Evolutionary conservation across 2,888 invertebrate species (phyloP), one percentile per base, ranked within the genome.

Genomic region (Thecocarcelia acutangulata): DNA sequence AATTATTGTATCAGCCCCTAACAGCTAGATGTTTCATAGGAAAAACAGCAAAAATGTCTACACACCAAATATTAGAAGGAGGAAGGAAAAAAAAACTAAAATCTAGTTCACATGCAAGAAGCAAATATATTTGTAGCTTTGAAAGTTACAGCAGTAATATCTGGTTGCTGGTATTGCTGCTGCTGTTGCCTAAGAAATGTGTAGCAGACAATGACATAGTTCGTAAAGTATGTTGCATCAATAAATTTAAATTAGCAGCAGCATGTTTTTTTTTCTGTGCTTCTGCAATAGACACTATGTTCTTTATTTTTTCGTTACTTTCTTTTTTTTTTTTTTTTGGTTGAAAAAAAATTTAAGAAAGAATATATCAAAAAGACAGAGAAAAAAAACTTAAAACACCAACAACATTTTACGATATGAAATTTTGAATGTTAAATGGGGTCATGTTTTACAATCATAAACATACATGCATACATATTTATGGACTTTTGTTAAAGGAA

Each of bases 171-270:
- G 1, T 61, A 13, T 3, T 61, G 24, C 33, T 66, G 19, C 54
- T 56, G 46, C 48, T 50, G 52, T 48, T 70, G 40, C 37, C 63
- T n/a, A 70, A 70, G 64, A 64, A 64, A 72, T 64, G 70, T 77
- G 72, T 72, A 72, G 17, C 78, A 70, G 63, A 66, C 76, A 68
- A 73, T 81, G 76, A 69, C 77, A 81, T 50, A 77, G 68, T 77
- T 77, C 54, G 73, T 63, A 81, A 81, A 77, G 81, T 69, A 74
- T 78, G 81, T 82, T 73, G 69, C 81, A 78, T 82, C 81, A 82
- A 82, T 82, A 82, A 82, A 82, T 82, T 82, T 78, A 78, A 82
- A 82, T 82, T 82, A 82, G 81, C 73, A 81, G 73, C 63, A 82
- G 81, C 58, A 78, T 64, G 64, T 59, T 58, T 52, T 66, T 72